A percentile compares a stretch with the other conserved stretches of the same genome.
These are phyloP conservation scores for Isurus oxyrinchus DNA, from an alignment of 2,113 vertebrate genomes.

Conservation along the genomic window DNA sequence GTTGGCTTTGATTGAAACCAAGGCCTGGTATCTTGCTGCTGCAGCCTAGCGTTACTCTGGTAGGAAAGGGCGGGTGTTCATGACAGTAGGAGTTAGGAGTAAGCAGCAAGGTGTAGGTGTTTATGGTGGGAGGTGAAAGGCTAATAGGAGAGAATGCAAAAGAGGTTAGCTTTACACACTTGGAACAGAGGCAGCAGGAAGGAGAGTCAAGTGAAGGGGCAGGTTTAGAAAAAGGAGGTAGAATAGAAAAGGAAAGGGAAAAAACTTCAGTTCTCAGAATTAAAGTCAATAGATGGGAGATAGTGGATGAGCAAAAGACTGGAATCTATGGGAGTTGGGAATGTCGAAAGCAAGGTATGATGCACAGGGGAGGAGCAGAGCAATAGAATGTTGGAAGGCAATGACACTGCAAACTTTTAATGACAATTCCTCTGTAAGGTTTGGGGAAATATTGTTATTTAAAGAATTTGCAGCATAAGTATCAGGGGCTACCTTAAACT, in stretches of 20 bases:
- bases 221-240: not conserved
- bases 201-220: not conserved
- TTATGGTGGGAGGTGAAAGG: not conserved
- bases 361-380: not conserved
- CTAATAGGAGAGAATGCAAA: not conserved
- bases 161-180: not conserved
- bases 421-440: not conserved
- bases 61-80: not conserved
- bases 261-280: not conserved
- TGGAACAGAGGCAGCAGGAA: not conserved
- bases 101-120: not conserved
- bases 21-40: not conserved
- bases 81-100: not conserved
- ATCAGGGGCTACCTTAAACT: not conserved
- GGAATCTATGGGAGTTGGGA: not conserved
- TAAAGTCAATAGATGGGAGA: not conserved
- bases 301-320: not conserved
- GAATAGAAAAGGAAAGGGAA: not conserved
- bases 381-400: not conserved
- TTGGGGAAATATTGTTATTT: not conserved
- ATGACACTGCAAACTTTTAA: not conserved
- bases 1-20: not conserved
- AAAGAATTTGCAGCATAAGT: not conserved
- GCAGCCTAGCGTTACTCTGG: not conserved
- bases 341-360: too few species aligned